Percentiles rank a stretch among this genome's conserved stretches.
Evolutionary conservation across 2,888 invertebrate genomes (phyloP).

Genomic region (Dolichomitus sp.): DNA sequence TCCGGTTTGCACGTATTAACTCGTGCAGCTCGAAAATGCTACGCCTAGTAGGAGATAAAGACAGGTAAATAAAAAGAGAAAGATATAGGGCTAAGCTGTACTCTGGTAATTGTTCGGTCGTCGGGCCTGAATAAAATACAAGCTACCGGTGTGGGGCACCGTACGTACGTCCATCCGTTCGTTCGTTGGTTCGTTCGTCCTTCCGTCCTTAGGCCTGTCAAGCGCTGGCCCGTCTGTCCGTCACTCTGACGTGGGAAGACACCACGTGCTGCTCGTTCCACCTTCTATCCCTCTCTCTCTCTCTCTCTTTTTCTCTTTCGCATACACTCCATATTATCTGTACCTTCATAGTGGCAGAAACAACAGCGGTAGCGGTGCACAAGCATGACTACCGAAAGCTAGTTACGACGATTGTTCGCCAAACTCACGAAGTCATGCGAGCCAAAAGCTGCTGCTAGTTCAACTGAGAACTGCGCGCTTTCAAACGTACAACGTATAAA

Average conservation of each 20-base stretch:
- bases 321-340: constrained; percentile 28
- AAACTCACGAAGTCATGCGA: constrained; percentile 84
- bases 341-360: constrained; percentile 44
- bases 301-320: constrained; percentile 21
- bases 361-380: constrained; percentile 69
- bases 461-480: constrained; percentile 18
- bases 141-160: constrained; percentile 79
- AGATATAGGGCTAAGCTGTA: constrained; percentile 57
- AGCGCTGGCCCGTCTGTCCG: constrained; percentile 81
- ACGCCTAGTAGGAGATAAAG: constrained; percentile 43
- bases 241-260: constrained; percentile 86
- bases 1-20: constrained; percentile 68
- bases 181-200: constrained; percentile 79
- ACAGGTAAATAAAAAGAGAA: constrained; percentile 31
- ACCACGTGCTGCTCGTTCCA: constrained; percentile 75
- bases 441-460: constrained; percentile 49
- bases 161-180: constrained; percentile 62
- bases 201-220: constrained; percentile 80
- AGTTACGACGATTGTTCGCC: constrained; percentile 83
- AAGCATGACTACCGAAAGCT: constrained; percentile 81
- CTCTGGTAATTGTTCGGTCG: constrained; percentile 85
- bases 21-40: constrained; percentile 47
- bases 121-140: constrained; percentile 85
- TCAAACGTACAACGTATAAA: constrained; percentile 25
- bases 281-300: constrained; percentile 28